Base-by-base conservation (phyloP, 2,113 vertebrate genomes). In the Ploceus nigricollis region DNA sequence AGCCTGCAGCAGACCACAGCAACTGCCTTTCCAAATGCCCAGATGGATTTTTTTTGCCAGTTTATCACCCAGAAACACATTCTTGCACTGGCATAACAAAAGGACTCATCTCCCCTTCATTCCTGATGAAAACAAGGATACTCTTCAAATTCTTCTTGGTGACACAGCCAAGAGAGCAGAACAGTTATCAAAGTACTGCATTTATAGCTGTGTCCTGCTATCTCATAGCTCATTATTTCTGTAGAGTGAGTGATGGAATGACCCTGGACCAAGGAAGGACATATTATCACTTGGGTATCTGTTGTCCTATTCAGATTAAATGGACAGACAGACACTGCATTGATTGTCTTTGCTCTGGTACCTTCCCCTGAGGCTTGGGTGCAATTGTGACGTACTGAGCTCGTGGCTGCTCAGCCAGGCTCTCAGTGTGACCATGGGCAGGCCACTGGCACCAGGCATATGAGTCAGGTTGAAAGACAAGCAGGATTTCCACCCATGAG, bases 221-320 rank as follows among this genome's bases (percentile, higher is more conserved):
- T 8, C 72, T 77, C 6, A 1, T 0, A 58, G 70, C 60, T 79
- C 6, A 0, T 70, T 63, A 68, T 17, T 82, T 78, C 65, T 68
- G 44, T 3, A 68, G 10, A 66, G 27, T 0, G 0, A 71, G 53
- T 1, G 4, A 80, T 24, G 27, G n/a, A 64, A 61, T 47, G n/a
- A 69, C 40, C 63, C 63, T 83, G 33, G 28, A 68, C 54, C 30
- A 72, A 69, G 35, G 39, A 73, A 83, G 28, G 15, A 82, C 64
- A 53, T 2, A 4, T 47, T 58, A 47, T 6, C 45, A 50, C 57
- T 58, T 50, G 14, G 19, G 9, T 42, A 82, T 33, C 68, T 63
- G 50, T 5, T 13, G 15, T 37, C 64, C 45, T 65, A 20, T 22
- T 77, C 40, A 48, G 61, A 65, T 53, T 19, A 56, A 79, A 70